Percentiles rank a stretch among this genome's conserved stretches.
Conservation (phyloP, 2,888 invertebrate genomes). For the Deroplatys truncata region DNA sequence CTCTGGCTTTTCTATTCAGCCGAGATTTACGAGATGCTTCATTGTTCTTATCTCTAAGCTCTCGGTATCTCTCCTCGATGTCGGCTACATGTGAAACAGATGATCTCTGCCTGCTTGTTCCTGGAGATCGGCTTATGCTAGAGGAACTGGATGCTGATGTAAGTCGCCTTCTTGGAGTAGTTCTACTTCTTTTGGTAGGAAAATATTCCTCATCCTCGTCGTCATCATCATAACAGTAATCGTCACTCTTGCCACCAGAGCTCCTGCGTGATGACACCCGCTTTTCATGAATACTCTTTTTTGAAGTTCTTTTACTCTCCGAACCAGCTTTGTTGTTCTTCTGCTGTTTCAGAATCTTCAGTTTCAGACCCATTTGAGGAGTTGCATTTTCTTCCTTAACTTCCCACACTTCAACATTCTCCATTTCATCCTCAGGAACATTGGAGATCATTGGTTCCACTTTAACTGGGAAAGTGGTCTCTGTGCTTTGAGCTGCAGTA, state of each 20-base stretch:
- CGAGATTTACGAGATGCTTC: constrained; percentile 72
- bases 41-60: constrained; percentile 71
- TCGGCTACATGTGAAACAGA: not conserved
- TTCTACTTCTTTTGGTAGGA: not conserved
- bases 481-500: not conserved
- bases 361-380: not conserved
- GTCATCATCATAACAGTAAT: not conserved
- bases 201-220: not conserved
- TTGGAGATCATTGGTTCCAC: not conserved
- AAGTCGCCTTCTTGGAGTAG: not conserved
- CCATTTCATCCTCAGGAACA: not conserved
- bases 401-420: not conserved
- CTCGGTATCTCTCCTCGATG: constrained; percentile 52
- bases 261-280: not conserved
- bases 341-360: not conserved
- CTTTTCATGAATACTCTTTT: not conserved
- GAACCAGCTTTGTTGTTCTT: not conserved
- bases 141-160: not conserved
- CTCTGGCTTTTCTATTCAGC: constrained; percentile 63
- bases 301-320: not conserved
- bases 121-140: not conserved
- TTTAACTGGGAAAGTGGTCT: not conserved
- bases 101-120: not conserved
- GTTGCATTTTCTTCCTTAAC: not conserved
- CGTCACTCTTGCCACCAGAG: not conserved